A percentile compares a stretch with the other conserved stretches of the same genome.
phyloP scores from a whole-genome alignment of 2,113 vertebrate species.

The Solenodon paradoxus region DNA sequence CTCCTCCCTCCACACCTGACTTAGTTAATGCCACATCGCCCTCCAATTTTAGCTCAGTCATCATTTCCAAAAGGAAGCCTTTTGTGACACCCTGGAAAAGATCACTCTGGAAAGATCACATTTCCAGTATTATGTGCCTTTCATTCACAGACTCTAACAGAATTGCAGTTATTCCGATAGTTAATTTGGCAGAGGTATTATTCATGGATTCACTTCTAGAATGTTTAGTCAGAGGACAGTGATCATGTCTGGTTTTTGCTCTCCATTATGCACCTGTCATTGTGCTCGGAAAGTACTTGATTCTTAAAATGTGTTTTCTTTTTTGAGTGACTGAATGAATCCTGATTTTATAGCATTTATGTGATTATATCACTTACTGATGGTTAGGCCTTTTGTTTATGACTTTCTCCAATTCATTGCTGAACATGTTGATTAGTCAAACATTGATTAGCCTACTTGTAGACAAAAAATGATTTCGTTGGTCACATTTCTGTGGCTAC shows the following conservation, averaged over 20 bases:
- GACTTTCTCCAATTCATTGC: neutral
- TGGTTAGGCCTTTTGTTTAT: neutral
- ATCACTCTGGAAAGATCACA: neutral
- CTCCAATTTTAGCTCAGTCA: neutral
- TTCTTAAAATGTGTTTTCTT: neutral
- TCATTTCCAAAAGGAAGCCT: neutral
- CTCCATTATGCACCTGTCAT: neutral
- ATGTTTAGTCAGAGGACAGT: neutral
- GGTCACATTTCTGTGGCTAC: neutral
- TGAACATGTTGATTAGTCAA: neutral
- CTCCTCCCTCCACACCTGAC: neutral
- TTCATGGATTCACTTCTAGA: neutral
- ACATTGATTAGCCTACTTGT: neutral
- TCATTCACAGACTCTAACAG: neutral
- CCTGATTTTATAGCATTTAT: neutral
- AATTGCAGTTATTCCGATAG: neutral
- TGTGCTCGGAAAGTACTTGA: neutral
- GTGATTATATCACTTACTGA: no score
- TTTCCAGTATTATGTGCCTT: neutral
- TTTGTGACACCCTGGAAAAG: neutral
- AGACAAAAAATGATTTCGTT: neutral
- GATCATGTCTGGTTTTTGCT: neutral
- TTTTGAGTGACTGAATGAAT: neutral
- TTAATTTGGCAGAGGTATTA: neutral
- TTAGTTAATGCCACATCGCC: neutral